A percentile compares a stretch with the other conserved stretches of the same genome.
Conservation (phyloP, 2,113 vertebrate genomes). For the Acanthisitta chloris region DNA sequence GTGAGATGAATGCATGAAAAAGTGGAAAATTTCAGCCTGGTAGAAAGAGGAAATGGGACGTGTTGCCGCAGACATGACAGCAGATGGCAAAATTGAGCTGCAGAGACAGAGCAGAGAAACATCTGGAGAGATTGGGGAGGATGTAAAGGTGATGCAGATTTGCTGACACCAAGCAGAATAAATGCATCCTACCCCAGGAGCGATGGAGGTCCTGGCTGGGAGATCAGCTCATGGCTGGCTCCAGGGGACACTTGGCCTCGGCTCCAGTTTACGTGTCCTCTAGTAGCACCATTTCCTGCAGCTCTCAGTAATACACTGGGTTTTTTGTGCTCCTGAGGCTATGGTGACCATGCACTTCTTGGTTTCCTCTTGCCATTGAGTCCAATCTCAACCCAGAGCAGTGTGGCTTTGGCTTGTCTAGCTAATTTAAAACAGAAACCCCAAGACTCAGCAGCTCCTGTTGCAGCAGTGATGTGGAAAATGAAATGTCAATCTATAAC, state of each 20-base stretch:
- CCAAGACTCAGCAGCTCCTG: background rate
- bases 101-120: background rate
- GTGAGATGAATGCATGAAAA: conserved; percentile 38
- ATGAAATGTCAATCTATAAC: background rate
- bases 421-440: background rate
- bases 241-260: background rate
- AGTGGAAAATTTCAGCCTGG: background rate
- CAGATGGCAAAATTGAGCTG: conserved; percentile 61
- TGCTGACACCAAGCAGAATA: background rate
- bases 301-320: rapidly evolving
- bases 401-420: background rate
- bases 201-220: rapidly evolving
- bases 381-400: background rate
- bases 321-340: background rate
- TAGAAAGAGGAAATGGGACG: background rate
- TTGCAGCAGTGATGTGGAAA: background rate
- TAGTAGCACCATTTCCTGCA: background rate
- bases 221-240: background rate
- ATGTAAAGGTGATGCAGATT: background rate
- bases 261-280: background rate
- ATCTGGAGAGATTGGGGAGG: background rate
- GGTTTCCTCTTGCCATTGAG: background rate
- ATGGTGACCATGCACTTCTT: background rate
- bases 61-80: background rate
- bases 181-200: background rate